Percentiles rank a stretch among this genome's conserved stretches.
phyloP scores from a whole-genome alignment of 2,797 vertebrate species.

The Silurus aristotelis region DNA sequence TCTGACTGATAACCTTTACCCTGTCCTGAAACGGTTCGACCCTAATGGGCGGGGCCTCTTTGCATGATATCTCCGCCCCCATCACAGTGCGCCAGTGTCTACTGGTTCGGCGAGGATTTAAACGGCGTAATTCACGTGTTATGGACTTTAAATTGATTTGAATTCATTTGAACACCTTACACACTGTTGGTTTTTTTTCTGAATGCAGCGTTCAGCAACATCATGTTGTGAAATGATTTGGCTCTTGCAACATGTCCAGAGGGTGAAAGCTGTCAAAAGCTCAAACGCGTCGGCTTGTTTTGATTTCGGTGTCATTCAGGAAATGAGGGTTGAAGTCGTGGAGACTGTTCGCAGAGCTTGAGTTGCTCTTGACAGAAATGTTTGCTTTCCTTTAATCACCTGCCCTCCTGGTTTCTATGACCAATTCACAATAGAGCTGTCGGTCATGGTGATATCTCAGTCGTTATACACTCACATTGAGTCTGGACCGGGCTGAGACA shows the following conservation, averaged over 20 bases:
- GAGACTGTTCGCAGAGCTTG: neutral
- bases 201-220: neutral
- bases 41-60: neutral
- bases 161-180: neutral
- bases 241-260: conserved; percentile 9
- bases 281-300: neutral
- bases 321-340: conserved; percentile 16
- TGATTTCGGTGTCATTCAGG: conserved; percentile 32
- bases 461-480: neutral
- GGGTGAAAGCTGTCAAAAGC: conserved; percentile 13
- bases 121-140: neutral
- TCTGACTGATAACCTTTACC: neutral
- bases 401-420: neutral
- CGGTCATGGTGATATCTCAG: neutral
- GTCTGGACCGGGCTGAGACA: neutral
- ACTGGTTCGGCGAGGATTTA: neutral
- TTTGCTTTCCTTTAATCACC: neutral
- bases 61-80: neutral
- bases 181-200: neutral
- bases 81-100: neutral
- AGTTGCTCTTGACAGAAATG: neutral
- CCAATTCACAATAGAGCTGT: neutral
- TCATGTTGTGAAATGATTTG: conserved; percentile 27
- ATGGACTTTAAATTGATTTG: neutral
- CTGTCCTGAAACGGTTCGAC: neutral